Evolutionary conservation across 2,113 vertebrate species (phyloP).

Genomic region (Anoura caudifer): DNA sequence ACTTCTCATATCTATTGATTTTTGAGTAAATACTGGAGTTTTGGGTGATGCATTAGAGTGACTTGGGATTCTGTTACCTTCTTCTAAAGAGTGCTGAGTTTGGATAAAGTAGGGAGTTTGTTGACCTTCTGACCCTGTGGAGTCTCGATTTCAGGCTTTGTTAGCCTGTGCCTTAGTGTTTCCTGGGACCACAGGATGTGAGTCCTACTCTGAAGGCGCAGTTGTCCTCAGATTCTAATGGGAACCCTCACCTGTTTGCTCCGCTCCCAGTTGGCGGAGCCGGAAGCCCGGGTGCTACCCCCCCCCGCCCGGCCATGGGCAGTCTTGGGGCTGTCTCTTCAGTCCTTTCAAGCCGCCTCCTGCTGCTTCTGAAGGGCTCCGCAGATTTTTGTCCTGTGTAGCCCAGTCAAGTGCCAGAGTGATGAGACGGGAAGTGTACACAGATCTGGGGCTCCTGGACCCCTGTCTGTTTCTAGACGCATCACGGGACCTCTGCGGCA

Average conservation of each 20-base stretch:
- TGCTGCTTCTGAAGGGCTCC: not conserved
- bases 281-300: rapidly evolving
- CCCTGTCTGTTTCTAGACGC: not conserved
- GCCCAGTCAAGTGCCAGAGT: not conserved
- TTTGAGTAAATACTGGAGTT: not conserved
- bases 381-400: not conserved
- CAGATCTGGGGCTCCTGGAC: not conserved
- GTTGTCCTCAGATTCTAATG: no score
- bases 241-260: not conserved
- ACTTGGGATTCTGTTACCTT: not conserved
- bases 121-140: not conserved
- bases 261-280: not conserved
- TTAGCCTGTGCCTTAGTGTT: not conserved
- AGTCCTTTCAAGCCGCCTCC: not conserved
- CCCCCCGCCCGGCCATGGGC: not conserved
- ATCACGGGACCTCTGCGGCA: not conserved
- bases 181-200: not conserved
- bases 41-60: not conserved
- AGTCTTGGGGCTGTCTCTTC: not conserved
- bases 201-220: not conserved
- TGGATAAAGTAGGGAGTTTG: not conserved
- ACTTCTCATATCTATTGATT: not conserved
- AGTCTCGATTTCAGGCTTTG: not conserved
- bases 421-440: not conserved
- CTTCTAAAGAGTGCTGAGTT: not conserved